phyloP scores from a whole-genome alignment of 2,888 invertebrate genomes.

The Creontiades dilutus region DNA sequence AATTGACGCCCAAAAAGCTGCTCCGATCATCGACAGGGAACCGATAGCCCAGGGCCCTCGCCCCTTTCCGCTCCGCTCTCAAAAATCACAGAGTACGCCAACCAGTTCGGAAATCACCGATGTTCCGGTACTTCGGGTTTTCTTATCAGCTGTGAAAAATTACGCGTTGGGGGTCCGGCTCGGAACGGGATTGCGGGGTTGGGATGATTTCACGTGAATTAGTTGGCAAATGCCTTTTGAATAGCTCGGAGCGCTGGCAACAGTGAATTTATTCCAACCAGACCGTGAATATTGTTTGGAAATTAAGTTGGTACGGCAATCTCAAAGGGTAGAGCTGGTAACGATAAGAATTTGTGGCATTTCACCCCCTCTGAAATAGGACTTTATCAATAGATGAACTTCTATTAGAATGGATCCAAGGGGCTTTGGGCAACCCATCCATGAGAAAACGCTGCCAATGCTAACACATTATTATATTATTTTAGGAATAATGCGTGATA shows the following conservation, averaged over 20 bases:
- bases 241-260: background rate
- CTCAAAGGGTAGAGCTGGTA: no score
- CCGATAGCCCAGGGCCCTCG: background rate
- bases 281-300: no score
- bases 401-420: no score
- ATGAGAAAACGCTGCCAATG: no score
- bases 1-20: background rate
- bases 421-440: no score
- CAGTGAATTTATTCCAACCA: no score
- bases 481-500: no score
- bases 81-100: background rate
- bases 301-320: no score
- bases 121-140: slow-evolving; percentile 37
- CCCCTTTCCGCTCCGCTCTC: background rate
- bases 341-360: no score
- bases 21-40: background rate
- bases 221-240: background rate
- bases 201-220: background rate
- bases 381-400: no score
- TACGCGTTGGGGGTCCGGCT: slow-evolving; percentile 12
- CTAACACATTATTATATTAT: no score
- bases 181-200: background rate
- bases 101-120: slow-evolving; percentile 15
- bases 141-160: slow-evolving; percentile 24
- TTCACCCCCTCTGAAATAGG: no score